These are phyloP conservation scores for Siniperca undulata DNA, from an alignment of 2,797 vertebrate genomes.

Conservation along the genomic window DNA sequence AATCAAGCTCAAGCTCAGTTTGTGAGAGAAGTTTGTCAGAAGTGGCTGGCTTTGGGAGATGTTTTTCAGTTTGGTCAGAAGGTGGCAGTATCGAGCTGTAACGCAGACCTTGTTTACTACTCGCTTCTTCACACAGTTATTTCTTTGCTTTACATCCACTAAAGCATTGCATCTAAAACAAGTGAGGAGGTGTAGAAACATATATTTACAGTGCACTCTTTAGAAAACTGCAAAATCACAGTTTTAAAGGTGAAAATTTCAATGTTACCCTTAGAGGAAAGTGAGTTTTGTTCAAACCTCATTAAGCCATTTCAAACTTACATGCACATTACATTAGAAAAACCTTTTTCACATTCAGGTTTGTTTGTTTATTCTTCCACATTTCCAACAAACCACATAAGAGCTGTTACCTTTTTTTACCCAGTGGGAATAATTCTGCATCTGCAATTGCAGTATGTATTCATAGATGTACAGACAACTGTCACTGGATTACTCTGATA, in stretches of 20 bases:
- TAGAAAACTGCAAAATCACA: not conserved
- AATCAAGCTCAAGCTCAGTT: not conserved
- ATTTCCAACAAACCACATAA: not conserved
- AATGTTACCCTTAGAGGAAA: not conserved
- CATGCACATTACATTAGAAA: no score
- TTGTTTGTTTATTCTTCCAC: not conserved
- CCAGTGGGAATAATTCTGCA: not conserved
- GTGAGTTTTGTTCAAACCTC: not conserved
- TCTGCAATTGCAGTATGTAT: conserved; percentile 5
- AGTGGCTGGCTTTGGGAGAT: not conserved
- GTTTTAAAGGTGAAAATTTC: not conserved
- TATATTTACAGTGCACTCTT: not conserved
- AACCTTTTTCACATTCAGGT: no score
- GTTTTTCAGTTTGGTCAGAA: conserved; percentile 1
- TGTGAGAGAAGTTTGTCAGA: no score
- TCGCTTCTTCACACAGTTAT: not conserved
- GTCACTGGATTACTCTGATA: no score
- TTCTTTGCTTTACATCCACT: not conserved
- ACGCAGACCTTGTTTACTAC: not conserved
- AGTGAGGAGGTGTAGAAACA: not conserved
- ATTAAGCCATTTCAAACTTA: not conserved
- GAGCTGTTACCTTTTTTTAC: not conserved
- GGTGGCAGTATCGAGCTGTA: conserved; percentile 39
- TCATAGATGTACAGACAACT: no score
- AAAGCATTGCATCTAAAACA: not conserved